These are phyloP conservation scores for Cyclura pinguis DNA, from an alignment of 2,797 vertebrate species.

Conservation along the genomic window DNA sequence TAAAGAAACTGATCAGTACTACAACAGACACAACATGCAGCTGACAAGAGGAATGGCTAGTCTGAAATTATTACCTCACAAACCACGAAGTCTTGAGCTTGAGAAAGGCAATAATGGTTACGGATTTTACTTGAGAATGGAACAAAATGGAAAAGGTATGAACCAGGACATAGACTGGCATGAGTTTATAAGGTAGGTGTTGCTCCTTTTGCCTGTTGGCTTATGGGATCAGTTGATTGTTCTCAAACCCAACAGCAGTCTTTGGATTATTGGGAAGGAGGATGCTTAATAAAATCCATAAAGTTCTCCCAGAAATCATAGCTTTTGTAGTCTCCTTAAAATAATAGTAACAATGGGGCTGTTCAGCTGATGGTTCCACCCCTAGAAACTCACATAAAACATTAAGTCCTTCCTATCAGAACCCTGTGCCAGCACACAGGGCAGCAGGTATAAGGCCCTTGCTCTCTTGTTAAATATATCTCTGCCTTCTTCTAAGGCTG, in stretches of 20 bases:
- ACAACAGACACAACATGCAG: constrained; percentile 75
- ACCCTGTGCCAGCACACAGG: neutral
- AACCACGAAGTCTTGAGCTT: constrained; percentile 84
- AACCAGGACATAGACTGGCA: neutral
- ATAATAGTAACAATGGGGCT: neutral
- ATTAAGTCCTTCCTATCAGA: neutral
- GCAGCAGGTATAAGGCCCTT: neutral
- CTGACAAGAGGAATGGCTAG: constrained; percentile 81
- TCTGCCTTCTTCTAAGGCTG: too few species aligned
- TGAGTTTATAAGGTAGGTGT: accelerated
- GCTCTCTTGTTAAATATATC: too few species aligned
- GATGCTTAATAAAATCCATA: neutral
- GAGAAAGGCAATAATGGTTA: constrained; percentile 85
- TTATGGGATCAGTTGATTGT: neutral
- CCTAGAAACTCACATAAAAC: neutral
- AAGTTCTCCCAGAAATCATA: neutral
- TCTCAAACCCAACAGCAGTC: neutral
- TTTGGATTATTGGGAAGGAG: neutral
- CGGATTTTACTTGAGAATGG: constrained; percentile 87
- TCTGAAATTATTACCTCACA: constrained; percentile 82
- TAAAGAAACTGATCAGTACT: constrained; percentile 83
- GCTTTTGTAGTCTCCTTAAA: neutral
- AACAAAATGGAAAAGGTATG: constrained; percentile 77
- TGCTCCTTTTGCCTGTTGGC: neutral
- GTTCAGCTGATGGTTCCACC: neutral